Base-by-base conservation (phyloP, 2,113 vertebrate genomes). In the Motacilla alba region DNA sequence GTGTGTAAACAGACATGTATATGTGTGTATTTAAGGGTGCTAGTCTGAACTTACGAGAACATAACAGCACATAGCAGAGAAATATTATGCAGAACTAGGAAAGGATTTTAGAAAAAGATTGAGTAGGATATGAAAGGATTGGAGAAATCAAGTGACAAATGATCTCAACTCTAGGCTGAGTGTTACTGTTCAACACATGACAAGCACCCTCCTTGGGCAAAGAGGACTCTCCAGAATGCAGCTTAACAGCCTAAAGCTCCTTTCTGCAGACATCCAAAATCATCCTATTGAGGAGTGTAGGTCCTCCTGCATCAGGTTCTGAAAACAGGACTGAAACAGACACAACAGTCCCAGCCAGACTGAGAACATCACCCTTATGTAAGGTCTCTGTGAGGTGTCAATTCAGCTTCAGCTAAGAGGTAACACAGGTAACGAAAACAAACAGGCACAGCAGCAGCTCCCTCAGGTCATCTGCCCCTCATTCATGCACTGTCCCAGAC, bases 251-350 rank as follows among this genome's bases (percentile, higher is more conserved):
- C 44, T 64, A 55, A 70, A 87, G 53, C 41, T 56, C 16, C 49
- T 56, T 49, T 82, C 53, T 68, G 70, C 13, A 76, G 15, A 9
- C 13, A 53, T 15, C 44, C 49, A 62, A 47, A 83, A 22, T 12
- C 9, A 9, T 30, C 41, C 0, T 11, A 24, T 22, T 0, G 0
- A 83, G 66, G 1, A 75, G 53, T 2, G 0, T 4, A 75, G 64
- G 41, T 50, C 49, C 58, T 84, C 84, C 52, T 3, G 20, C 28
- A 64, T 8, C 35, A 46, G 28, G 31, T 28, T 82, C 66, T 84
- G 74, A 70, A 35, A 77, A 8, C 17, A 84, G 31, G 62, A 44
- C 62, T 62, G 58, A 31, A 66, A 64, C 0, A 83, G 46, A 86
- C 63, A 60, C 30, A 59, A 43, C 44, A 80, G 39, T 18, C 15